Base-by-base conservation (phyloP, 2,888 invertebrate genomes). In the Flexamia atlantica region DNA sequence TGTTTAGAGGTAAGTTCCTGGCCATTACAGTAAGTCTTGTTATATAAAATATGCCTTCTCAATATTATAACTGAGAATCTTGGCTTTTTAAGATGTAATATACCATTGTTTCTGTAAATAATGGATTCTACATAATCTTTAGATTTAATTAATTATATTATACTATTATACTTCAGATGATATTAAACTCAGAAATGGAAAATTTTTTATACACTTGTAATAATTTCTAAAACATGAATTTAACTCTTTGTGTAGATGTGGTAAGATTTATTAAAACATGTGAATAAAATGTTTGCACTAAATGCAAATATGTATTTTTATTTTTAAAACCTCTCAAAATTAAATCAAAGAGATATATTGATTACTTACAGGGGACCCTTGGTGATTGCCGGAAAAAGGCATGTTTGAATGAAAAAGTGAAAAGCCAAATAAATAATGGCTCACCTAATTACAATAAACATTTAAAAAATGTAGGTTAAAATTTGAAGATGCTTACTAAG, bases 221-320 rank as follows among this genome's bases (percentile, higher is more conserved):
- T 53, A 53, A 57, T 76, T 76, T 76, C 36, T 79, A 79, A 79
- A 36, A 57, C 30, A 79, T 28, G 23, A 42, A 40, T 46, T 46
- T 36, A 12, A 57, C 50, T 79, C 79, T 57, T 50, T 79, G 76
- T 76, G 76, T 76, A 76, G 79, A 53, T 79, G 79, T 79, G 79
- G 28, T 79, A 57, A 42, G 20, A 57, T 79, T 79, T 50, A 79
- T 28, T 57, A 57, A 79, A 36, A 79, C 28, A 57, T 79, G 79
- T 57, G 79, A 79, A 79, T 79, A 79, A 79, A 79, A 79, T 79
- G 79, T 79, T 79, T 79, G 79, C 79, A 79, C 79, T 57, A 20
- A 79, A 28, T 40, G 20, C 36, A 46, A 46, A 17, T 46, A 46
- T 12, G 7, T 46, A 46, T 12, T 46, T 46, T 46, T 46, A 46